phyloP scores from a whole-genome alignment of 92 coral and sea anemone genomes.

The Paragorgia papillata region DNA sequence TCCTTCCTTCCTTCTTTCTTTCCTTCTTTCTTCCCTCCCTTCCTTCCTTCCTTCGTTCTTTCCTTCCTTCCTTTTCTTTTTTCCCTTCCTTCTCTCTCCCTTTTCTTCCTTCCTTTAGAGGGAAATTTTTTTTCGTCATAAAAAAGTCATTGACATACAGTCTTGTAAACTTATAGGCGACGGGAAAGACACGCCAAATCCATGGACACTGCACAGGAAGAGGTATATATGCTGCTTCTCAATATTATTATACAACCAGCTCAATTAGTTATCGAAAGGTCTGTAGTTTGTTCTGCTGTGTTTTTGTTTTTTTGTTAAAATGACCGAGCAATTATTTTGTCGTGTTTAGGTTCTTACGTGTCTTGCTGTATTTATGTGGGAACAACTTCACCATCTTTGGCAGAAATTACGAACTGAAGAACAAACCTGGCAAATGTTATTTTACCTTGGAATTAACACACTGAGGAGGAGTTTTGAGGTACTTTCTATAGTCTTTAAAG shows the following conservation, averaged over 20 bases:
- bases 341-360: slow-evolving; percentile 84
- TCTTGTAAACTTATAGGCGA: slow-evolving; percentile 64
- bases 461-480: slow-evolving; percentile 97
- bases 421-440: slow-evolving; percentile 98
- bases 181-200: slow-evolving; percentile 99
- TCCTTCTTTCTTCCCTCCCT: too few species aligned
- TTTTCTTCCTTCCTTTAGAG: too few species aligned
- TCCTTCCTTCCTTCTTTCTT: too few species aligned
- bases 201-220: slow-evolving; percentile 98
- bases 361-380: slow-evolving; percentile 96
- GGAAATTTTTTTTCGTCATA: too few species aligned
- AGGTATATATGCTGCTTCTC: slow-evolving; percentile 50
- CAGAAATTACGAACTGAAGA: slow-evolving; percentile 96
- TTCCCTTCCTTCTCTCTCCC: too few species aligned
- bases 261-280: too few species aligned
- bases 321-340: not conserved
- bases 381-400: slow-evolving; percentile 93
- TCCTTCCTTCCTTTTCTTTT: too few species aligned
- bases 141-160: too few species aligned
- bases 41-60: too few species aligned
- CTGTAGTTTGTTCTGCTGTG: not conserved
- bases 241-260: not conserved
- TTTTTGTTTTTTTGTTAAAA: not conserved
- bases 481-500: too few species aligned
- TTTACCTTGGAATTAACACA: slow-evolving; percentile 91